Percentiles rank a stretch among this genome's conserved stretches.
phyloP scores from a whole-genome alignment of 1,140 invertebrate species.

The Zophobas morio region DNA sequence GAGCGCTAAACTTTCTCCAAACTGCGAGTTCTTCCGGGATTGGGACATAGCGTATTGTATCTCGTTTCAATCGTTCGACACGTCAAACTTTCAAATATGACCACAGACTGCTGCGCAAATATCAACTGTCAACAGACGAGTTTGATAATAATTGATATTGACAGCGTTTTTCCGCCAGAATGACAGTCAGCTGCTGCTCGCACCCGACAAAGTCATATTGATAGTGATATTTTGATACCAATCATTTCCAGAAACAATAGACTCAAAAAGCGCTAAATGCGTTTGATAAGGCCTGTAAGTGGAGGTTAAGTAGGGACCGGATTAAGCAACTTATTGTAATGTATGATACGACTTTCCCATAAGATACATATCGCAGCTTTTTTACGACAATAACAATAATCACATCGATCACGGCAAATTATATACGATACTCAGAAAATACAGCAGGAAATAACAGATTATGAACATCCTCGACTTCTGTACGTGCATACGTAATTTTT shows the following conservation, averaged over 20 bases:
- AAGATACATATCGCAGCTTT: constrained; percentile 40
- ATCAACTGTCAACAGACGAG: neutral
- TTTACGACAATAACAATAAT: constrained; percentile 43
- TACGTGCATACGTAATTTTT: constrained; percentile 30
- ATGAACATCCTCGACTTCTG: constrained; percentile 45
- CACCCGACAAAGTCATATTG: no score
- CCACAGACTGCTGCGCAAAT: constrained; percentile 5
- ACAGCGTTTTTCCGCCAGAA: no score
- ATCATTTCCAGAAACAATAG: no score
- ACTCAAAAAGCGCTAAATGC: neutral
- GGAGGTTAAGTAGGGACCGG: constrained; percentile 6
- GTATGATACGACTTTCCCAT: constrained; percentile 33
- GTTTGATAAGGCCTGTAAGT: constrained; percentile 13
- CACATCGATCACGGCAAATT: constrained; percentile 37
- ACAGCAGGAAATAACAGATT: constrained; percentile 47
- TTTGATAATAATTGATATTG: no score
- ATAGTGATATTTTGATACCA: no score
- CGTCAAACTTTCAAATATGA: constrained; percentile 48
- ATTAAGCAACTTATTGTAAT: constrained; percentile 38
- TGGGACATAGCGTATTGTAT: constrained; percentile 48
- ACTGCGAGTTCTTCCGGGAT: constrained; percentile 50
- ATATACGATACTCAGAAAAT: constrained; percentile 39
- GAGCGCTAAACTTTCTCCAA: constrained; percentile 53
- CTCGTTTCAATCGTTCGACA: constrained; percentile 34
- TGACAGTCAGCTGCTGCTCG: no score